These are phyloP conservation scores for Poecilia gillii DNA, from an alignment of 2,797 vertebrate species.

Conservation along the genomic window DNA sequence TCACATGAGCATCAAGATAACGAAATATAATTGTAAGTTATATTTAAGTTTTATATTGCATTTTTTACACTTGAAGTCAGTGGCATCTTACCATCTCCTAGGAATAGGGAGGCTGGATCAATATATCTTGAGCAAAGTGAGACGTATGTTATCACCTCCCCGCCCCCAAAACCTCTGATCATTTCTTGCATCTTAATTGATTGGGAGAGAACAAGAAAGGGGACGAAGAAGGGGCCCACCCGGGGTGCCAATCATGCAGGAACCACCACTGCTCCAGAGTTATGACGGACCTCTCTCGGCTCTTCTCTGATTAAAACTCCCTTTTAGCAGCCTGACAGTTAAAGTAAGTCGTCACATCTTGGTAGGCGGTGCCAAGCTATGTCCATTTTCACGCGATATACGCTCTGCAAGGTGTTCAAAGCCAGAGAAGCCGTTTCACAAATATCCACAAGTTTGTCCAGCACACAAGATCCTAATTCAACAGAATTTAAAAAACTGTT, in stretches of 20 bases:
- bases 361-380: neutral
- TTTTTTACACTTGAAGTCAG: neutral
- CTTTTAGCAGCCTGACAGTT: neutral
- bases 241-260: neutral
- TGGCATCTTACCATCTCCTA: neutral
- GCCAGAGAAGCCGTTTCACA: neutral
- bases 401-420: neutral
- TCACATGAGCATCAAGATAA: neutral
- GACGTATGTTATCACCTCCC: neutral
- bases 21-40: neutral
- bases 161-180: neutral
- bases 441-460: neutral
- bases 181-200: neutral
- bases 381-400: neutral
- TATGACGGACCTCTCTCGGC: neutral
- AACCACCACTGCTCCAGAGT: neutral
- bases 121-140: neutral
- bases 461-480: neutral
- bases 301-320: constrained; percentile 2
- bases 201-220: neutral
- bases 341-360: neutral
- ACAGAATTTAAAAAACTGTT: neutral
- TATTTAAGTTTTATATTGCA: neutral
- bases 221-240: neutral
- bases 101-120: neutral